phyloP scores from a whole-genome alignment of 1,140 invertebrate species.

The Megathymus violae region DNA sequence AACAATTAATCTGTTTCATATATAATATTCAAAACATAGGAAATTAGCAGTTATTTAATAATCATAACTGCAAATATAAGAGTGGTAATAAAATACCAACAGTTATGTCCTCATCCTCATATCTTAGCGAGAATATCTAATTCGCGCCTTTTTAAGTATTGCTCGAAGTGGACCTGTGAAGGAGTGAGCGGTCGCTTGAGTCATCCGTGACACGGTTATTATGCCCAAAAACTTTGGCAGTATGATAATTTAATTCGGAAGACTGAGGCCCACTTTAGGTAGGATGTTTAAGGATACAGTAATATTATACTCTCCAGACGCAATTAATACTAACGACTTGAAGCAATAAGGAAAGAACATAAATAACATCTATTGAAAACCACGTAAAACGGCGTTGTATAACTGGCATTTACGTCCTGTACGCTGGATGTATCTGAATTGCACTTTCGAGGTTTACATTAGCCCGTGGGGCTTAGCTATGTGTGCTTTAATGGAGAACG shows the following conservation, averaged over 20 bases:
- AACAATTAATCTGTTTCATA: not conserved
- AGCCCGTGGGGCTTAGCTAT: slow-evolving; percentile 51
- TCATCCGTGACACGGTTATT: slow-evolving; percentile 55
- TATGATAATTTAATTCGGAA: slow-evolving; percentile 47
- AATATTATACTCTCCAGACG: slow-evolving; percentile 2
- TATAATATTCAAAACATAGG: not conserved
- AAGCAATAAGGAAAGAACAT: slow-evolving; percentile 23
- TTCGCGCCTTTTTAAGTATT: slow-evolving; percentile 26
- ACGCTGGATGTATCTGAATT: slow-evolving; percentile 49
- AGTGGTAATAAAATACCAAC: slow-evolving; percentile 21
- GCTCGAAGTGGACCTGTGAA: slow-evolving; percentile 34
- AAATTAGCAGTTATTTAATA: not conserved
- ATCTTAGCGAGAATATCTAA: slow-evolving; percentile 4
- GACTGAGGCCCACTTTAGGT: slow-evolving; percentile 20
- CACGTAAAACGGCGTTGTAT: slow-evolving; percentile 12
- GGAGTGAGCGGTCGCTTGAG: slow-evolving; percentile 50
- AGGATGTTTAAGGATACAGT: not conserved
- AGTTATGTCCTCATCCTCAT: slow-evolving; percentile 25
- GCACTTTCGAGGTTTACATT: slow-evolving; percentile 56
- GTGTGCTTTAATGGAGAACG: slow-evolving; percentile 59
- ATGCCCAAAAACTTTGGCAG: slow-evolving; percentile 51
- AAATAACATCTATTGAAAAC: slow-evolving; percentile 17
- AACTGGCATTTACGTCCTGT: slow-evolving; percentile 29
- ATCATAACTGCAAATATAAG: slow-evolving; percentile 1
- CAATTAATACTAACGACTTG: no score